phyloP scores from a whole-genome alignment of 2,888 invertebrate species.

The Lottia scabra region DNA sequence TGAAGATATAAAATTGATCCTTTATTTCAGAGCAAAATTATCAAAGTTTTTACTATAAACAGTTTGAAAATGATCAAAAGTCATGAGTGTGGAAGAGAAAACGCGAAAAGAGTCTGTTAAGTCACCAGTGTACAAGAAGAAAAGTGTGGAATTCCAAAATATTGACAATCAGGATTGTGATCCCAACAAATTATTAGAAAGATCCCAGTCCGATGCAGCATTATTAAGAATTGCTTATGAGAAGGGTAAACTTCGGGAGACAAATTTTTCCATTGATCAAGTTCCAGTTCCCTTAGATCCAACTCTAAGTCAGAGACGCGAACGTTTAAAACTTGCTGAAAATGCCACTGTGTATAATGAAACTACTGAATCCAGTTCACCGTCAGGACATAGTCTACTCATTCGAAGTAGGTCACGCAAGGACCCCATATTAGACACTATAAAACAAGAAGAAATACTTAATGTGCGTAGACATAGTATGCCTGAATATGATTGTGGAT shows the following conservation, averaged over 20 bases:
- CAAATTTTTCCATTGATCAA: neutral
- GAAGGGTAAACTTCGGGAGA: neutral
- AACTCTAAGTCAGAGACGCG: slow-evolving; percentile 12
- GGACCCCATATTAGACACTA: slow-evolving; percentile 7
- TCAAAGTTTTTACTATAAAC: no score
- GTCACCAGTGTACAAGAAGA: no score
- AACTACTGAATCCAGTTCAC: slow-evolving; percentile 57
- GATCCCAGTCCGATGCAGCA: slow-evolving; percentile 64
- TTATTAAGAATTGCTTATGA: slow-evolving; percentile 26
- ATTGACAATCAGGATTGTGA: slow-evolving; percentile 18
- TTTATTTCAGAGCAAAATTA: no score
- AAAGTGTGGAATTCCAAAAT: no score
- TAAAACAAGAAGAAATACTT: neutral
- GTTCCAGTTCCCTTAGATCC: neutral
- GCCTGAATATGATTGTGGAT: slow-evolving; percentile 8
- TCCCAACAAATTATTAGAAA: slow-evolving; percentile 57
- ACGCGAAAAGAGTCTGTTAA: no score
- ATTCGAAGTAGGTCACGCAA: slow-evolving; percentile 16
- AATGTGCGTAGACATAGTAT: neutral
- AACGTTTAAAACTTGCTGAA: slow-evolving; percentile 56
- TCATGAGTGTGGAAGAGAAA: no score
- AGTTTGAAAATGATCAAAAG: no score
- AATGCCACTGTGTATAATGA: slow-evolving; percentile 67
- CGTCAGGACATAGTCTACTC: neutral
- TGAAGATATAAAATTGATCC: no score